Conservation (phyloP, 1,140 invertebrate species). For the Danaus melanippus region DNA sequence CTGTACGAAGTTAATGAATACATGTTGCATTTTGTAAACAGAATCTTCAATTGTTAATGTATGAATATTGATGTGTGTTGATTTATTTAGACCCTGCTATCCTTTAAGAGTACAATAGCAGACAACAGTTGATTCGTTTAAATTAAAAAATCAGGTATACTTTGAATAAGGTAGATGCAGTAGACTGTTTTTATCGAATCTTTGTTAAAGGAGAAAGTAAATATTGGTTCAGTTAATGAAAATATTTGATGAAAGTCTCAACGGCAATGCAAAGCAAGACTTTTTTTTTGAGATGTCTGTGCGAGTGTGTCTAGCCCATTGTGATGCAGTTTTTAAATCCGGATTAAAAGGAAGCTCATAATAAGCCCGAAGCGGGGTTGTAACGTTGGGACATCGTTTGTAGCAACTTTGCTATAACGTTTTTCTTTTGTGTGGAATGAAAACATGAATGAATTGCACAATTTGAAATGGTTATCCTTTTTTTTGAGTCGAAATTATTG, state of each 20-base stretch:
- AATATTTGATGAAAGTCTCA: conserved; percentile 60
- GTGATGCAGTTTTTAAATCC: conserved; percentile 62
- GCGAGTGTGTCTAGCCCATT: conserved; percentile 53
- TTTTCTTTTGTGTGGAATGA: conserved; percentile 19
- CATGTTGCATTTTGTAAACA: no score
- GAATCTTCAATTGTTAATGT: no score
- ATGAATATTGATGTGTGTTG: no score
- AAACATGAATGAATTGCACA: conserved; percentile 20
- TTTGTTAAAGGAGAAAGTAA: conserved; percentile 41
- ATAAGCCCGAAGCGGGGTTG: conserved; percentile 39
- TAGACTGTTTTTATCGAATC: conserved; percentile 46
- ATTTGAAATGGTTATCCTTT: conserved; percentile 15
- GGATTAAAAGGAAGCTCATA: conserved; percentile 66
- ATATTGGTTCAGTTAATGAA: conserved; percentile 64
- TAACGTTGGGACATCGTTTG: conserved; percentile 22
- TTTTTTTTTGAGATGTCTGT: conserved; percentile 46
- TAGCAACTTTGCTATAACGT: conserved; percentile 25
- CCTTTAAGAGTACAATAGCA: conserved; percentile 6
- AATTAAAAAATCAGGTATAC: conserved; percentile 36
- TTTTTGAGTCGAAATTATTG: conserved; percentile 4
- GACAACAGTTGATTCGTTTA: conserved; percentile 39
- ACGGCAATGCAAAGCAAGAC: conserved; percentile 39
- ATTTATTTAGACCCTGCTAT: no score
- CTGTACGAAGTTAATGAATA: no score
- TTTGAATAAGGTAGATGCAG: conserved; percentile 45